phyloP scores from a whole-genome alignment of 2,888 invertebrate species.

The Cordilura impudica region DNA sequence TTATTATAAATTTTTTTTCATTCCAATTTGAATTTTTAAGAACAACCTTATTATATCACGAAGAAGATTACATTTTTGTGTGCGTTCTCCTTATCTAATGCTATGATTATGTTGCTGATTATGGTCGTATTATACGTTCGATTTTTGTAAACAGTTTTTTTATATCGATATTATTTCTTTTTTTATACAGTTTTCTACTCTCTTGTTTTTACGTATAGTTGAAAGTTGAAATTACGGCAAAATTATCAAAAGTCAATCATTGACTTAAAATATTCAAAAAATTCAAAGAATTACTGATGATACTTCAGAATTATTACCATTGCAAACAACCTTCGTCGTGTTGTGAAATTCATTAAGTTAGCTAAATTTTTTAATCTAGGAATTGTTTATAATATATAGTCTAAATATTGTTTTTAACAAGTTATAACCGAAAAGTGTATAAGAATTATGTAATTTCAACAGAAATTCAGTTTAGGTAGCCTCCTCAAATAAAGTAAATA shows the following conservation, averaged over 20 bases:
- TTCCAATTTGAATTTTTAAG: not conserved
- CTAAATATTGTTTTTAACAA: no score
- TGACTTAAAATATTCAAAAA: not conserved
- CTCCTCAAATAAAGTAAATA: no score
- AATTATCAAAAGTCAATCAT: conserved; percentile 40
- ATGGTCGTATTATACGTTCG: conserved; percentile 5
- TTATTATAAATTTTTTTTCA: not conserved
- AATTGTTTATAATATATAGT: no score
- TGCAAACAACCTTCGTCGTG: conserved; percentile 10
- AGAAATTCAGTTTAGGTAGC: no score
- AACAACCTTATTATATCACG: no score
- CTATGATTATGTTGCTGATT: conserved; percentile 19
- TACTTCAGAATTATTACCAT: conserved; percentile 41
- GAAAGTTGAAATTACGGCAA: not conserved
- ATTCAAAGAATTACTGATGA: conserved; percentile 20
- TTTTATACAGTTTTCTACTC: not conserved
- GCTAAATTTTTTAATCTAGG: no score
- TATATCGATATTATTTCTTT: conserved; percentile 2
- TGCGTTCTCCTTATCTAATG: not conserved
- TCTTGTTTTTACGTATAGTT: not conserved
- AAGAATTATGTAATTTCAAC: no score
- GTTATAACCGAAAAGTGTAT: no score
- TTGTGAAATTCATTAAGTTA: no score
- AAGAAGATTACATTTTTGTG: not conserved
- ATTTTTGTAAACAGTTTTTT: not conserved